phyloP scores from a whole-genome alignment of 2,113 vertebrate genomes.

The Polypterus senegalus region DNA sequence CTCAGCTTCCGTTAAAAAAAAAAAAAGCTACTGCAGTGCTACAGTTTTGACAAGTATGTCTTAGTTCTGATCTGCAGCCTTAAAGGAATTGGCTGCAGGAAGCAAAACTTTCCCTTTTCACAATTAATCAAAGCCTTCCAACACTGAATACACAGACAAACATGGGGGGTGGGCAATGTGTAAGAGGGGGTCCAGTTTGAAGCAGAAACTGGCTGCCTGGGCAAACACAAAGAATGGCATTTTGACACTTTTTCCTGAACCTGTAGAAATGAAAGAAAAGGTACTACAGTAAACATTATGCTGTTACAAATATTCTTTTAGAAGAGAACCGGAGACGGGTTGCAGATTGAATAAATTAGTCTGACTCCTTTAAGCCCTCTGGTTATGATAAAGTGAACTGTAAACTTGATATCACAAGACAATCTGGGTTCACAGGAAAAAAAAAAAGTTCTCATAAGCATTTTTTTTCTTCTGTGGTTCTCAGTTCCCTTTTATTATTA shows the following conservation, averaged over 20 bases:
- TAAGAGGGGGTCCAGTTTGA: conserved; percentile 7
- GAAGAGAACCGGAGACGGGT: no score
- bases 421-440: no score
- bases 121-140: conserved; percentile 25
- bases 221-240: conserved; percentile 30
- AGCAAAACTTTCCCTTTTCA: conserved; percentile 21
- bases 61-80: conserved; percentile 23
- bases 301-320: no score
- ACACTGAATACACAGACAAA: conserved; percentile 17
- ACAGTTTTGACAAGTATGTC: conserved; percentile 23
- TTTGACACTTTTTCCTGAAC: conserved; percentile 45
- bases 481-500: background rate
- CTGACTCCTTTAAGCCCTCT: no score
- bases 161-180: conserved; percentile 2
- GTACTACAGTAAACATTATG: conserved; percentile 64
- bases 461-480: background rate
- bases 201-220: conserved; percentile 1
- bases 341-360: no score
- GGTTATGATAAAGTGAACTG: no score
- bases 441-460: background rate
- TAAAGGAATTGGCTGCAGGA: conserved; percentile 19
- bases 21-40: conserved; percentile 16
- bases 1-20: conserved; percentile 22
- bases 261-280: conserved; percentile 63
- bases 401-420: no score